A percentile compares a stretch with the other conserved stretches of the same genome.
Conservation (phyloP, 2,797 vertebrate genomes). For the Streptopelia turtur region DNA sequence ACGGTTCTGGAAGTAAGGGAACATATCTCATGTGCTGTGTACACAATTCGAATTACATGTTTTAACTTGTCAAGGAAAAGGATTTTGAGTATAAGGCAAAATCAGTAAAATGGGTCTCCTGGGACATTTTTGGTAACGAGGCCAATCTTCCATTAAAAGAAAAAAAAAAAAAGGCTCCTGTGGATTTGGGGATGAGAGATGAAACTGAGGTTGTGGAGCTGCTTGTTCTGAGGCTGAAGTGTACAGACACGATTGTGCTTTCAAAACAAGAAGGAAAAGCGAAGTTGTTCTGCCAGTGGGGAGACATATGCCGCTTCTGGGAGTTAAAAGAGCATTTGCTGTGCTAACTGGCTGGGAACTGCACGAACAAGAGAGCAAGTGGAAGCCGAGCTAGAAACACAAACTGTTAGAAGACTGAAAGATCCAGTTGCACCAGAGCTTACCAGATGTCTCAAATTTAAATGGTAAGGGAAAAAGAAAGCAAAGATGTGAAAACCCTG, state of each 20-base stretch:
- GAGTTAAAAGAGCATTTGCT: constrained; percentile 33
- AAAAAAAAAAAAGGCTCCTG: background rate
- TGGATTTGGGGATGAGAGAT: background rate
- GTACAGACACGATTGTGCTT: background rate
- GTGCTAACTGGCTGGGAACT: background rate
- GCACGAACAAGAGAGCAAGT: background rate
- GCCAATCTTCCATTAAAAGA: background rate
- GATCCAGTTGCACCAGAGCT: background rate
- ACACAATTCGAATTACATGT: background rate
- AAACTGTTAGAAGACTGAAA: background rate
- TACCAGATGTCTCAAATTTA: background rate
- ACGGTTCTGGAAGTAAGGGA: background rate
- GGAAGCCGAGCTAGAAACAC: background rate
- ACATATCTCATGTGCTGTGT: background rate
- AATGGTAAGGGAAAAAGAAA: background rate
- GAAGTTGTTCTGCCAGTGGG: background rate
- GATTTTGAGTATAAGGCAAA: constrained; percentile 27
- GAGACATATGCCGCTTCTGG: background rate
- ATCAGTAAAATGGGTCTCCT: background rate
- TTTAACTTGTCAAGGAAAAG: constrained; percentile 19
- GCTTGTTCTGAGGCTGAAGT: background rate
- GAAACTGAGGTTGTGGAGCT: background rate
- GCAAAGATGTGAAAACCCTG: background rate
- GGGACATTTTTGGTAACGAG: background rate
- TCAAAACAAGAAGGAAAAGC: background rate